Evolutionary conservation across 2,113 vertebrate genomes (phyloP).

Genomic region (Oncorhynchus clarkii): DNA sequence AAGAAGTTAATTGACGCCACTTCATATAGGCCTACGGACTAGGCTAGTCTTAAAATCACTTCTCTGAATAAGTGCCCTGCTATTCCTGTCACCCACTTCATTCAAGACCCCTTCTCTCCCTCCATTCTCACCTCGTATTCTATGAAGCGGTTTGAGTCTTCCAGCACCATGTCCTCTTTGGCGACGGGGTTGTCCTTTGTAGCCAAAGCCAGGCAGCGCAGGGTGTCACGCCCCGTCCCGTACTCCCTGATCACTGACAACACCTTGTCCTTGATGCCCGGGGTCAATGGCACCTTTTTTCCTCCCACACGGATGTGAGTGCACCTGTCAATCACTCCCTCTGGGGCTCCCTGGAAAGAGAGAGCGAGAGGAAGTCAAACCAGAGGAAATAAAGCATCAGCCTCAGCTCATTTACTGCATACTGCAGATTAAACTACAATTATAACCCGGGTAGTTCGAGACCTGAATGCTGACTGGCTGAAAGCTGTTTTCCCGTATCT

Average conservation of each 20-base stretch:
- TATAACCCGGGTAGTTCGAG: too few relatives aligned
- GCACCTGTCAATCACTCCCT: slow-evolving; percentile 95
- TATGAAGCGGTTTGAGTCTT: slow-evolving; percentile 86
- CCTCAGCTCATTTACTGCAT: too few relatives aligned
- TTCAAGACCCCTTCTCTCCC: background rate
- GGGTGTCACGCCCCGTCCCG: slow-evolving; percentile 88
- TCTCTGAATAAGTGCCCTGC: too few relatives aligned
- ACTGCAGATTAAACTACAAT: too few relatives aligned
- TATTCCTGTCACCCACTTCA: background rate
- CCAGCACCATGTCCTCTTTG: slow-evolving; percentile 85
- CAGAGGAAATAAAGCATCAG: too few relatives aligned
- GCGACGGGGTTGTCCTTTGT: slow-evolving; percentile 86
- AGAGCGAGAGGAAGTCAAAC: background rate
- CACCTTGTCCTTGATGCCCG: slow-evolving; percentile 91
- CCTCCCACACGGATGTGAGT: slow-evolving; percentile 89
- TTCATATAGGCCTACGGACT: too few relatives aligned
- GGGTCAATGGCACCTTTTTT: slow-evolving; percentile 82
- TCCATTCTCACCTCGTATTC: slow-evolving; percentile 87
- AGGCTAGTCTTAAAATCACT: too few relatives aligned
- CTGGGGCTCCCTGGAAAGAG: slow-evolving; percentile 86
- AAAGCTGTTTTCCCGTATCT: too few relatives aligned
- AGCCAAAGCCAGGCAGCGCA: slow-evolving; percentile 95
- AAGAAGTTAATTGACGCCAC: too few relatives aligned
- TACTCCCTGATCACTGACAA: slow-evolving; percentile 94
- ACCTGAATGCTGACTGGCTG: too few relatives aligned